Evolutionary conservation across 2,797 vertebrate species (phyloP).

Genomic region (Chlorospingus flavigularis): DNA sequence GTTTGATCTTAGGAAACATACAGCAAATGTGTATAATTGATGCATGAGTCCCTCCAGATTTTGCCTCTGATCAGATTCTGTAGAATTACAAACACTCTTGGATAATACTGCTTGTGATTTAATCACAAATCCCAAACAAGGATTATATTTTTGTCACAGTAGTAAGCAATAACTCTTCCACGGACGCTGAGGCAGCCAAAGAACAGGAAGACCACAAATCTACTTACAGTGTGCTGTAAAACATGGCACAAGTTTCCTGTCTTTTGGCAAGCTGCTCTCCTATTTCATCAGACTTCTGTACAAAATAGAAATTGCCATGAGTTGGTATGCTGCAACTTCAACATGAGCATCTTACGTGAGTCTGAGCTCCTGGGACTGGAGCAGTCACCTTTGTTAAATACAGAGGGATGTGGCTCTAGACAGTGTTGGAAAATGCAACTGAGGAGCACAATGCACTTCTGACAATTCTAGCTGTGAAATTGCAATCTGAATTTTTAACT

Average conservation of each 20-base stretch:
- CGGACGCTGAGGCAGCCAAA: not conserved
- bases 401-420: not conserved
- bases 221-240: not conserved
- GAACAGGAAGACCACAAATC: not conserved
- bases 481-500: not conserved
- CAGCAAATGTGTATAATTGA: not conserved
- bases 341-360: not conserved
- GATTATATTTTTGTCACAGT: constrained; percentile 41
- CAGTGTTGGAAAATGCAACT: not conserved
- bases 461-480: not conserved
- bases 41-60: not conserved
- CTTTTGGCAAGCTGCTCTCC: not conserved
- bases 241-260: not conserved
- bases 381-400: not conserved
- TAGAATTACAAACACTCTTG: constrained; percentile 68
- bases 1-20: not conserved
- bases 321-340: not conserved
- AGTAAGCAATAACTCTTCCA: not conserved
- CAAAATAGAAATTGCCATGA: not conserved
- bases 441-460: not conserved
- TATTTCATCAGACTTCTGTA: not conserved
- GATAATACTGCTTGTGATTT: constrained; percentile 78
- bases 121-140: constrained; percentile 70
- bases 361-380: not conserved
- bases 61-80: constrained; percentile 16